phyloP scores from a whole-genome alignment of 2,888 invertebrate species.

The Nasonia oneida region DNA sequence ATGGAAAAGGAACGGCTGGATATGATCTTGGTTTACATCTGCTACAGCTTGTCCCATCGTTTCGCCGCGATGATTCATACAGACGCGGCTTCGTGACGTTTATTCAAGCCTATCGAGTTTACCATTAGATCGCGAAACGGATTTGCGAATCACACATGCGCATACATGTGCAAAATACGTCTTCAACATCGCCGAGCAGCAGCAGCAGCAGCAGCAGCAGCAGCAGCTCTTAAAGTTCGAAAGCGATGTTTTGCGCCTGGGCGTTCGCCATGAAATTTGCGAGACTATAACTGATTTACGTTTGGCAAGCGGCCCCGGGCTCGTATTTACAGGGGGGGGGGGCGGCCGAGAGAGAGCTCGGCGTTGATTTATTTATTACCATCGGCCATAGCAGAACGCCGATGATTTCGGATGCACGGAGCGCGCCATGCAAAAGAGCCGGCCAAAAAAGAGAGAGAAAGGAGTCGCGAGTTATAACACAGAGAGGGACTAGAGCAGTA shows the following conservation, averaged over 20 bases:
- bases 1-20: neutral
- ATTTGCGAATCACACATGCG: too few species aligned
- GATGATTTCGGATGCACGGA: constrained; percentile 26
- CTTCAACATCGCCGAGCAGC: neutral
- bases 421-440: constrained; percentile 30
- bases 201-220: neutral
- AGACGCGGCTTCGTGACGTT: neutral
- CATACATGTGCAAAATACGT: neutral
- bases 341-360: neutral
- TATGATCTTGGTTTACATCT: neutral
- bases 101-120: too few species aligned
- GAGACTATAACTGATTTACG: constrained; percentile 49
- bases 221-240: constrained; percentile 43
- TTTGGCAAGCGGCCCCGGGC: neutral
- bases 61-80: neutral
- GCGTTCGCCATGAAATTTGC: constrained; percentile 13
- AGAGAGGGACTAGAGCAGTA: neutral
- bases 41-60: neutral
- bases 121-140: too few species aligned
- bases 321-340: constrained; percentile 17
- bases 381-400: neutral
- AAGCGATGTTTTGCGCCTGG: constrained; percentile 43
- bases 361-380: constrained; percentile 54
- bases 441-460: neutral
- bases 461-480: neutral